Percentiles rank a stretch among this genome's conserved stretches.
Conservation (phyloP, 2,888 invertebrate genomes). For the Cosmopolites sordidus region DNA sequence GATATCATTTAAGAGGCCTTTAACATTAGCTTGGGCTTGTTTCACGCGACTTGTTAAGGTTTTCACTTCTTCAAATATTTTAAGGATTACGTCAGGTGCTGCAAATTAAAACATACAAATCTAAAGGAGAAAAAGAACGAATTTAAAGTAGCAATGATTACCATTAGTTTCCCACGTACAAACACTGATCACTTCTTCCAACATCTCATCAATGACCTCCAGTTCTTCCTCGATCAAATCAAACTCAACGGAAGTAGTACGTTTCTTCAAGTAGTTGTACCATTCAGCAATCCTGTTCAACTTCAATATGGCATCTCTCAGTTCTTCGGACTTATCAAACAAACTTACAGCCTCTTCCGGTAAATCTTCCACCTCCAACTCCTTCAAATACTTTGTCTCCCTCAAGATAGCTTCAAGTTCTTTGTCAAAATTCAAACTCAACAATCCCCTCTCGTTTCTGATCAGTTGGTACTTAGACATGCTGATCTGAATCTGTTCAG, state of each 20-base stretch:
- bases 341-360: slow-evolving; percentile 59
- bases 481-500: slow-evolving; percentile 59
- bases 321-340: slow-evolving; percentile 64
- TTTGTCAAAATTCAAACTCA: slow-evolving; percentile 63
- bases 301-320: slow-evolving; percentile 51
- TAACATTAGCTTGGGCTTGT: slow-evolving; percentile 64
- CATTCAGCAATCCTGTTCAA: slow-evolving; percentile 62
- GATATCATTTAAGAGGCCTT: slow-evolving; percentile 55
- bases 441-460: slow-evolving; percentile 50
- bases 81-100: slow-evolving; percentile 30
- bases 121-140: too few relatives aligned
- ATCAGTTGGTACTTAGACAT: slow-evolving; percentile 60
- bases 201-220: slow-evolving; percentile 63
- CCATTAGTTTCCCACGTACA: slow-evolving; percentile 80
- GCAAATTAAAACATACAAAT: slow-evolving; percentile 31
- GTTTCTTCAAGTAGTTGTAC: slow-evolving; percentile 76
- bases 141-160: slow-evolving; percentile 52
- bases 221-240: slow-evolving; percentile 74
- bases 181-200: slow-evolving; percentile 64
- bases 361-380: slow-evolving; percentile 59
- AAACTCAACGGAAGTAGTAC: slow-evolving; percentile 73
- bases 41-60: slow-evolving; percentile 67
- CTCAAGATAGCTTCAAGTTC: slow-evolving; percentile 61
- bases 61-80: slow-evolving; percentile 62
- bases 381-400: slow-evolving; percentile 66